Evolutionary conservation across 2,113 vertebrate species (phyloP).

Genomic region (Callaeas wilsoni): DNA sequence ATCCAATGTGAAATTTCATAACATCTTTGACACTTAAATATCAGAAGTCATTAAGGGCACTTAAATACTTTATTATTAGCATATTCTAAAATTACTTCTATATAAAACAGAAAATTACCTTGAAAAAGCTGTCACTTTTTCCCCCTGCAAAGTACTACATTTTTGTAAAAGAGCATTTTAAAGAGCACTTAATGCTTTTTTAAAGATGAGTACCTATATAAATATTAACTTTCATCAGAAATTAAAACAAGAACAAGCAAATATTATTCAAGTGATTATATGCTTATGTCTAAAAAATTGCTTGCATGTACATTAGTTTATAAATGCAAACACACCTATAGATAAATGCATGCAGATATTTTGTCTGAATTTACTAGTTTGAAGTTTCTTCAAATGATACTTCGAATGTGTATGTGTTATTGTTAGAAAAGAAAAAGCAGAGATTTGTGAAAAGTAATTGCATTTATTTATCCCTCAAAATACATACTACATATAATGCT

Average conservation of each 20-base stretch:
- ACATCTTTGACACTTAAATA: not conserved
- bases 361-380: not conserved
- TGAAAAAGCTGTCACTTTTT: not conserved
- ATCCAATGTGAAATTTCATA: not conserved
- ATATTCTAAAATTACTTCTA: not conserved
- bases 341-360: not conserved
- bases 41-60: not conserved
- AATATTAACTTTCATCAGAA: not conserved
- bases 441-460: not conserved
- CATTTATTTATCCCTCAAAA: not conserved
- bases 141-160: not conserved
- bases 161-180: not conserved
- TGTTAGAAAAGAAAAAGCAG: not conserved
- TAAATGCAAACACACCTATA: not conserved
- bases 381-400: not conserved
- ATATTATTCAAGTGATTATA: not conserved
- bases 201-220: not conserved
- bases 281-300: not conserved
- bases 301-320: not conserved
- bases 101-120: not conserved
- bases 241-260: not conserved
- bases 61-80: not conserved
- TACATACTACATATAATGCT: not conserved
- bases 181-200: not conserved
- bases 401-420: not conserved